phyloP scores from a whole-genome alignment of 2,797 vertebrate genomes.

The Astyanax mexicanus region DNA sequence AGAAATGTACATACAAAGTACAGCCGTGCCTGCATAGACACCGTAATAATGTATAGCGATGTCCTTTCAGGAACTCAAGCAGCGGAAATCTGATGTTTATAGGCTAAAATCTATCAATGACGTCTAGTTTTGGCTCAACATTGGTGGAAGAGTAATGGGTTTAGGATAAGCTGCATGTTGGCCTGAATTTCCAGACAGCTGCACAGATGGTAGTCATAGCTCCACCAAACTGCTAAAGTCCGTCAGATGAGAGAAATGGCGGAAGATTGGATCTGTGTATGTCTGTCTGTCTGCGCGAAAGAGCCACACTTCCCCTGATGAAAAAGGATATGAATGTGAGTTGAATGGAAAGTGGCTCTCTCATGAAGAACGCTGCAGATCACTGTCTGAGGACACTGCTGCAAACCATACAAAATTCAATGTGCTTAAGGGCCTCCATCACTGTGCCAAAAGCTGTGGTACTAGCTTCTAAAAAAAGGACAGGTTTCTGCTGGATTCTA shows the following conservation, averaged over 20 bases:
- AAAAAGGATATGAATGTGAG: neutral
- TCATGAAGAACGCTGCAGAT: too few species aligned
- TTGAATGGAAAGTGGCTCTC: neutral
- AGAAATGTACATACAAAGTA: neutral
- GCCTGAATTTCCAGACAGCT: slow-evolving; percentile 6
- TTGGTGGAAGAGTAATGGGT: neutral
- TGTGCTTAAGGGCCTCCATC: neutral
- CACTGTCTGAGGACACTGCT: neutral
- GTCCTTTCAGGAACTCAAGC: slow-evolving; percentile 7
- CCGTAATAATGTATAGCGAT: slow-evolving; percentile 31
- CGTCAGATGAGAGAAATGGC: too few species aligned
- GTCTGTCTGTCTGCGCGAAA: too few species aligned
- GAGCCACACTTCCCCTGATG: too few species aligned
- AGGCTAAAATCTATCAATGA: neutral
- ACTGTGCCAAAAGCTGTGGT: neutral
- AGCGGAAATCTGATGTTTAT: slow-evolving; percentile 3
- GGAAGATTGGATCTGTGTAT: neutral
- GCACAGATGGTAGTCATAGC: neutral
- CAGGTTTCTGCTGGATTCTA: neutral
- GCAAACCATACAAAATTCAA: neutral
- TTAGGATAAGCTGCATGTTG: neutral
- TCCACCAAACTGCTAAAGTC: neutral
- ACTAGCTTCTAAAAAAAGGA: neutral
- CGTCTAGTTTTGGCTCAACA: neutral
- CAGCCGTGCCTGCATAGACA: neutral